These are phyloP conservation scores for Syrphus vitripennis DNA, from an alignment of 2,888 invertebrate genomes.

Conservation along the genomic window DNA sequence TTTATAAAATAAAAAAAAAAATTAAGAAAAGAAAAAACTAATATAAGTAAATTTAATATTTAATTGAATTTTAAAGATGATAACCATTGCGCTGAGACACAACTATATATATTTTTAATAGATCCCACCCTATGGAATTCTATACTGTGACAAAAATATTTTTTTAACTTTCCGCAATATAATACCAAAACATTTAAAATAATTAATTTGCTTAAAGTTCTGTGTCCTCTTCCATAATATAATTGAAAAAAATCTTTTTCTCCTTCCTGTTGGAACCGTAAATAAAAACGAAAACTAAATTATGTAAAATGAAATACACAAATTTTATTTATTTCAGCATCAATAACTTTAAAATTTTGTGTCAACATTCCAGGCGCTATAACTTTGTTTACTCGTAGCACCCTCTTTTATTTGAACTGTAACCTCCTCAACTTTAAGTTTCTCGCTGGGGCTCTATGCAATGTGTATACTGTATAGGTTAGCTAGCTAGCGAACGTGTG, in stretches of 20 bases:
- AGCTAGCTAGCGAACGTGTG: conserved; percentile 22
- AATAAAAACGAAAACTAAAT: conserved; percentile 12
- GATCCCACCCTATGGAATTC: no score
- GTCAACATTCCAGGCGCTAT: conserved; percentile 41
- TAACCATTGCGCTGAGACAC: no score
- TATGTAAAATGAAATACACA: conserved; percentile 15
- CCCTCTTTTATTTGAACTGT: conserved; percentile 20
- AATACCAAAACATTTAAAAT: background rate
- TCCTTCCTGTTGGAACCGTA: background rate
- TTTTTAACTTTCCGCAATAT: no score
- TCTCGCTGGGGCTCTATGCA: background rate
- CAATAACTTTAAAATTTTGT: conserved; percentile 53
- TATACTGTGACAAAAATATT: no score
- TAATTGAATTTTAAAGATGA: no score
- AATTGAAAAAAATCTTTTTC: background rate
- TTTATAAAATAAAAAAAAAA: no score
- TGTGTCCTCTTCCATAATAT: background rate
- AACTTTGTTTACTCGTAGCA: conserved; percentile 29
- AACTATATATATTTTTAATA: no score
- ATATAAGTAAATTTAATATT: no score
- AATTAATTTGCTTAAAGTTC: background rate
- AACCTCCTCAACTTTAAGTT: background rate
- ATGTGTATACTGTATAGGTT: background rate
- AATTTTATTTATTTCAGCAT: conserved; percentile 43
- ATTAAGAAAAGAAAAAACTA: no score